Base-by-base conservation (phyloP, 2,888 invertebrate genomes). In the Drosophila aldrichi region DNA sequence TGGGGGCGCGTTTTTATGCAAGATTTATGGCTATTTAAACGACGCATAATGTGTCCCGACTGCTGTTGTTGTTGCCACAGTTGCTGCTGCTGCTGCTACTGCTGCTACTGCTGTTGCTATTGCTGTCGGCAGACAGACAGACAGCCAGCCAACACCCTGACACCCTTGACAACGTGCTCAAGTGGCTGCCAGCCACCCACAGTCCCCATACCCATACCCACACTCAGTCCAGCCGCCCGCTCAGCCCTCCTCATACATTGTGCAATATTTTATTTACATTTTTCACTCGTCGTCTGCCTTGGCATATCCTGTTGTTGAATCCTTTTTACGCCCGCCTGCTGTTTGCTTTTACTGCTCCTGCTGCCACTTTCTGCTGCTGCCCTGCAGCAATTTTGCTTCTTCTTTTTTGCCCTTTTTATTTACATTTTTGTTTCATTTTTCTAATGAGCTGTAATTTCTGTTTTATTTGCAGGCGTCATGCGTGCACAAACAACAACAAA, bases 11-110 rank as follows among this genome's bases (percentile, higher is more conserved):
- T 82, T 89, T 90, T 90, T 90, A 91, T 91, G 86, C 84, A 88
- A 89, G 89, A 90, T 90, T 90, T 90, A 90, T 90, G 88, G 90
- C 91, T 90, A 90, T 90, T 90, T 90, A 90, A 90, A 91, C 79
- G 91, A 77, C 83, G 88, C 77, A 84, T 86, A 88, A 84, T 88
- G 88, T 86, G 81, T 79, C 73, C 85, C 77, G 81, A 72, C 74
- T 71, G 74, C 49, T 74, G 66, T 38, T 69, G 67, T 54, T 78
- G 65, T 58, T 79, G 63, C 44, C 54, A 54, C 60, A 71, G 70
- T 55, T 66, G 61, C 36, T 58, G 63, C 29, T 64, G 44, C 54
- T 75, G 70, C 58, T 62, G 52, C 52, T 67, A 65, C 52, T 70
- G 62, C 60, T 69, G 64, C 48, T 69, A 48, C 44, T 52, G 51